These are phyloP conservation scores for Halichoeres trimaculatus DNA, from an alignment of 2,113 vertebrate genomes.

Conservation along the genomic window DNA sequence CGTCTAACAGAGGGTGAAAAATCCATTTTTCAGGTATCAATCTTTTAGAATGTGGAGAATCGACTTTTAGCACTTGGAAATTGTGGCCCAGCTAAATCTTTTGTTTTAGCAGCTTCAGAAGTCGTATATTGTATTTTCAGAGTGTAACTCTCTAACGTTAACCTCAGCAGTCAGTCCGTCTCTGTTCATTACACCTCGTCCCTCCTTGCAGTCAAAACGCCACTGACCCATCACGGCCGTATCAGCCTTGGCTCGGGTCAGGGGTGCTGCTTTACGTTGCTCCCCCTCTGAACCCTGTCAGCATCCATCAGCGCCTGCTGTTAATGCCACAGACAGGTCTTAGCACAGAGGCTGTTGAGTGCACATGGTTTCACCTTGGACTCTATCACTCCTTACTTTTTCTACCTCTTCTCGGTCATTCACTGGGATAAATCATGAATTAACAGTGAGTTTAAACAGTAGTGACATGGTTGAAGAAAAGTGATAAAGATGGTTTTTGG, in stretches of 20 bases:
- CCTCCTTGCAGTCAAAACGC: conserved; percentile 31
- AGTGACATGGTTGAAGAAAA: background rate
- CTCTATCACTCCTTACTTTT: conserved; percentile 43
- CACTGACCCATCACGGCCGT: conserved; percentile 22
- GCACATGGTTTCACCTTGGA: conserved; percentile 45
- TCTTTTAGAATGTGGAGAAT: background rate
- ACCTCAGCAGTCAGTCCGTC: background rate
- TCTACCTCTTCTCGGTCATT: conserved; percentile 27
- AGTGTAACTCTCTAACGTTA: background rate
- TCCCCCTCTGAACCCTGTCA: conserved; percentile 66
- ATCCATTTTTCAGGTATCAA: background rate
- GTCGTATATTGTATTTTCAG: background rate
- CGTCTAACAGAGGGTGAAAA: background rate
- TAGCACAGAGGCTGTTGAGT: conserved; percentile 30
- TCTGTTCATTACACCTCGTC: conserved; percentile 14
- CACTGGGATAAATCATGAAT: conserved; percentile 24
- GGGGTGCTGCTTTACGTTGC: conserved; percentile 45
- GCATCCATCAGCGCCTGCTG: conserved; percentile 49
- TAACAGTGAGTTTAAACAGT: conserved; percentile 26
- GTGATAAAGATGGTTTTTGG: background rate
- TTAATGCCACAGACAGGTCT: conserved; percentile 27
- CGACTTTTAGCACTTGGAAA: background rate
- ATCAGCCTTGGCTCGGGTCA: conserved; percentile 43
- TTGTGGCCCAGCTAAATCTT: too few relatives aligned
- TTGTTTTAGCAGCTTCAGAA: too few relatives aligned